Evolutionary conservation across 1,140 invertebrate genomes (phyloP).

Genomic region (Pseudoatta argentina): DNA sequence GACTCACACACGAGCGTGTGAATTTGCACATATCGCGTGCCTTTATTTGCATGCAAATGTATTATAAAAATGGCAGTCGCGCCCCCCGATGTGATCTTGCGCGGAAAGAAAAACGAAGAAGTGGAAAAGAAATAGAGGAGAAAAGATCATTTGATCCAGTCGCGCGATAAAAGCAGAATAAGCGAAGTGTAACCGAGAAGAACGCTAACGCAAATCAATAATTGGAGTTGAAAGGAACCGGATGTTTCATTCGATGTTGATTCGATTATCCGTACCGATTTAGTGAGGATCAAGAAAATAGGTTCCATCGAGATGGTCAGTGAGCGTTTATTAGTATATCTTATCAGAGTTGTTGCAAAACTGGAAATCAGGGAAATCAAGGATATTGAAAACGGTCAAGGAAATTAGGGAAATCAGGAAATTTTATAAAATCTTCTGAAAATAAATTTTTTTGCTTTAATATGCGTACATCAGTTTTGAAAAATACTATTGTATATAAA

Average conservation of each 20-base stretch:
- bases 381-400: no score
- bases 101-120: slow-evolving; percentile 18
- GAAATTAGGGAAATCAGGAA: no score
- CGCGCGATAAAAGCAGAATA: slow-evolving; percentile 64
- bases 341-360: not conserved
- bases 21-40: not conserved
- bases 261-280: slow-evolving; percentile 25
- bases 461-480: no score
- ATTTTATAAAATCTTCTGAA: no score
- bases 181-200: not conserved
- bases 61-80: slow-evolving; percentile 67
- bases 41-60: slow-evolving; percentile 80
- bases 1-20: not conserved
- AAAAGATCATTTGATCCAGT: slow-evolving; percentile 47
- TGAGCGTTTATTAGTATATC: not conserved
- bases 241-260: slow-evolving; percentile 14
- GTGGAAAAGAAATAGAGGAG: not conserved
- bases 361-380: no score
- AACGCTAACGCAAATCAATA: slow-evolving; percentile 67
- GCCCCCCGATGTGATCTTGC: slow-evolving; percentile 61
- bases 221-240: slow-evolving; percentile 60
- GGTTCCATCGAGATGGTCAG: not conserved
- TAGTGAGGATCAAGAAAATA: not conserved
- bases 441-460: no score
- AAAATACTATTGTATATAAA: no score